Percentiles rank a stretch among this genome's conserved stretches.
Conservation (phyloP, 2,888 invertebrate species). For the Heliconius erato region DNA sequence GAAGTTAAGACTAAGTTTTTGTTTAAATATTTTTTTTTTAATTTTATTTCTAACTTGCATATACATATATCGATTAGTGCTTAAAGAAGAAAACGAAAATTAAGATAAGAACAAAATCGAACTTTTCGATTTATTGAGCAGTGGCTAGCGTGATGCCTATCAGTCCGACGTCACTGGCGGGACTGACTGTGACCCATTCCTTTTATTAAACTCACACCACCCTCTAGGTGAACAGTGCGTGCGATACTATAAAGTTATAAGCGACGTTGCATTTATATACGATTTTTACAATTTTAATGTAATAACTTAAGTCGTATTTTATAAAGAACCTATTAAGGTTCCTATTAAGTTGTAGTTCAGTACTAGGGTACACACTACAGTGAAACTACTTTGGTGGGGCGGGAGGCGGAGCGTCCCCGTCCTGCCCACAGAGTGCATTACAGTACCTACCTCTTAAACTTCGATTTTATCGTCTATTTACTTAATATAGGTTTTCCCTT, state of each 20-base stretch:
- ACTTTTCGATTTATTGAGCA: neutral
- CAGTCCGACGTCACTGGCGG: neutral
- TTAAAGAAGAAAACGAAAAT: too few relatives aligned
- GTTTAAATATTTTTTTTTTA: neutral
- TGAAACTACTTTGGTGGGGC: neutral
- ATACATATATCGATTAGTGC: too few relatives aligned
- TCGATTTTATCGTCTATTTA: neutral
- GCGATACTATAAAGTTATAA: neutral
- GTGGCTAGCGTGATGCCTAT: too few relatives aligned
- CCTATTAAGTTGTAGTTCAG: neutral
- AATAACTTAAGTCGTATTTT: neutral
- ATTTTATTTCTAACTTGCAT: too few relatives aligned
- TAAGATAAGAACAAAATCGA: too few relatives aligned
- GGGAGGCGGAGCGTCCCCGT: conserved; percentile 5
- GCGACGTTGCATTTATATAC: neutral
- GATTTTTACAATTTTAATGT: neutral
- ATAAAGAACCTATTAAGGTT: neutral
- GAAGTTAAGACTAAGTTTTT: neutral
- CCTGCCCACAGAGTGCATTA: conserved; percentile 1
- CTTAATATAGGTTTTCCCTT: neutral
- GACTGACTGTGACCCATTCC: neutral
- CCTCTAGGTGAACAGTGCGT: neutral
- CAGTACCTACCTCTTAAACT: neutral
- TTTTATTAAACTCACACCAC: conserved; percentile 2
- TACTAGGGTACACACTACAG: neutral